Base-by-base conservation (phyloP, 2,113 vertebrate species). In the Rhineura floridana region DNA sequence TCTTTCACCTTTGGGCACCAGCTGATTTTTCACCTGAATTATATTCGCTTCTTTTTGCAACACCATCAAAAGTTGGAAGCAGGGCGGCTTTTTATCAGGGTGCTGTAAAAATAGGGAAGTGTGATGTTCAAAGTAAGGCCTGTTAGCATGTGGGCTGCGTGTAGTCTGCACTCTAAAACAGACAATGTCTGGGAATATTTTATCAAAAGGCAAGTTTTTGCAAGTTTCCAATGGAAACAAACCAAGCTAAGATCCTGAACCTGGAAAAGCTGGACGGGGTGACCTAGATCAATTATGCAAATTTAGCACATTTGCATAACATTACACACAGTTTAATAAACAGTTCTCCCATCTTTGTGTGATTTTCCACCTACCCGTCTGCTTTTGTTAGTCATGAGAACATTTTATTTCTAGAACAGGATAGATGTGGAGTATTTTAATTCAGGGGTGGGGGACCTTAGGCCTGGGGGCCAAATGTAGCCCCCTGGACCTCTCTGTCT, bases 1-100 rank as follows among this genome's bases (percentile, higher is more conserved):
- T 83, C 19, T 69, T 44, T 19, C 44, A 69, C 63, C 44, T 83
- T n/a, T 36, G 44, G 65, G 65, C 65, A 83, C 21, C 19, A n/a
- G 65, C 81, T 83, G 63, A 28, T 70, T 70, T 79, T 83, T 50
- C 42, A 50, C 81, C 33, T 48, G 63, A 83, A 83, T n/a, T 50
- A 83, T 48, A 83, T 69, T 48, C 33, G 33, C 44, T 83, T 69
- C 81, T 69, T 63, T 48, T 59, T 83, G 65, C 30, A 83, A 36
- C 21, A 33, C 63, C 21, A 28, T 9, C 25, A 82, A 30, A 65
- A 44, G 39, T 7, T 82, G 36, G 59, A 82, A 30, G 7, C 36
- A 4, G 59, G 62, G 80, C 28, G 25, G 39, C 59, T 44, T n/a
- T 19, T 52, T 72, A 67, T 72, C 17, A 52, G 81, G 46, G 44